A percentile compares a stretch with the other conserved stretches of the same genome.
Conservation (phyloP, 2,888 invertebrate genomes). For the Syrphus vitripennis region DNA sequence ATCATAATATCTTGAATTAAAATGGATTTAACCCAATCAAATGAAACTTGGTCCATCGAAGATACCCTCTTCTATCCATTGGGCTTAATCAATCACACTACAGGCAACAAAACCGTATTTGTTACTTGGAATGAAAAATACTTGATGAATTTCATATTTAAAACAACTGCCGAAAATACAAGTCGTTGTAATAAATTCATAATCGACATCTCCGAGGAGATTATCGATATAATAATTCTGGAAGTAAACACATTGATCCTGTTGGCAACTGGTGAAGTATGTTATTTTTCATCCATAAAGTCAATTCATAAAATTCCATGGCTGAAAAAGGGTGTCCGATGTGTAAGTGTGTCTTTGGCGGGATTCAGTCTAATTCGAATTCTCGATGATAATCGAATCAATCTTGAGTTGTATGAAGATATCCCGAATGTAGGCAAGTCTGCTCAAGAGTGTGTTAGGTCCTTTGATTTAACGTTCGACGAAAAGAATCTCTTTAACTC, state of each 20-base stretch:
- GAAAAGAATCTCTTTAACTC: conserved; percentile 77
- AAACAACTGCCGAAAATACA: conserved; percentile 72
- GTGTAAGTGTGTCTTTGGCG: conserved; percentile 72
- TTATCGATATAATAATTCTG: conserved; percentile 76
- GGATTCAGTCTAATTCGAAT: conserved; percentile 78
- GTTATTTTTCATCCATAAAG: conserved; percentile 78
- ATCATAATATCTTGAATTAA: background rate
- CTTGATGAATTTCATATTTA: conserved; percentile 78
- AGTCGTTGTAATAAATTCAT: conserved; percentile 68
- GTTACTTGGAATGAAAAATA: conserved; percentile 79
- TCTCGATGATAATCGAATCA: conserved; percentile 67
- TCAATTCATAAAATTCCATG: conserved; percentile 76
- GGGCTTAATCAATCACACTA: conserved; percentile 77
- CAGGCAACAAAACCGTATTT: conserved; percentile 77
- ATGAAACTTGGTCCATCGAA: conserved; percentile 76
- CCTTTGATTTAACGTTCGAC: conserved; percentile 78
- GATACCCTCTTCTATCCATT: conserved; percentile 78
- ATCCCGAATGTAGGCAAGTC: conserved; percentile 74
- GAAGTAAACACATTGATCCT: conserved; percentile 78
- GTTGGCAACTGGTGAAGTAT: conserved; percentile 76
- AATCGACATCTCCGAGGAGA: conserved; percentile 65
- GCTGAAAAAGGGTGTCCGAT: conserved; percentile 75
- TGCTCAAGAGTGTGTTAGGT: conserved; percentile 72
- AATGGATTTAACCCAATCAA: conserved; percentile 36
- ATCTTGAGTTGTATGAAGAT: conserved; percentile 77